Base-by-base conservation (phyloP, 2,113 vertebrate genomes). In the Bothrops jararaca region DNA sequence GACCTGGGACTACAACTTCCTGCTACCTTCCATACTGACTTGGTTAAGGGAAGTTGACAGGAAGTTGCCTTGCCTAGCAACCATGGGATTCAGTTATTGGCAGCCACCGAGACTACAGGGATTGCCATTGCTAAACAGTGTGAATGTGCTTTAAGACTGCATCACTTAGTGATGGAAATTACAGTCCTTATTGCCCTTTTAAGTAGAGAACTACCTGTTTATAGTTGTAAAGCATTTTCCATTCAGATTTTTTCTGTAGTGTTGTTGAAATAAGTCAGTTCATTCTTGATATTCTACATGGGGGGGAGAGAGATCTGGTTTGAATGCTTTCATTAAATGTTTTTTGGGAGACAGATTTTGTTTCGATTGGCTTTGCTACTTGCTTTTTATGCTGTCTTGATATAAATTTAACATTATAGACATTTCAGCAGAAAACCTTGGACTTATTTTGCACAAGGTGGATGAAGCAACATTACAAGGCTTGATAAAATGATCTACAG, bases 251-350 rank as follows among this genome's bases (percentile, higher is more conserved):
- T 69, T 96, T 96, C 89, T 94, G 18, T 95, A 91, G 18, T 95
- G 92, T 94, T 96, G 95, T 94, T 96, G 89, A 93, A 96, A 91
- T 96, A 91, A 92, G 93, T 94, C 94, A 92, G 29, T 94, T 95
- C 94, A 95, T 95, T 97, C 92, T 96, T 96, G 93, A 93, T 97
- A 96, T 96, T 96, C 95, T 95, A 96, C 95, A 96, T 48, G 48
- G 6, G 48, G 48, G 48, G 6, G 8, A 1, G 48, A 7, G 95
- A 89, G 95, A 42, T 94, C 94, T 95, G 57, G 58, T 86, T 74
- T 96, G 95, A 95, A 95, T 97, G 95, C 92, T 92, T 92, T 96
- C 86, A 95, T 89, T 94, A 92, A 95, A 94, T 91, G 56, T 94
- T 50, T 95, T 54, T 52, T 34, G 45, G 85, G 86, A 39, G 29